These are phyloP conservation scores for Drosophila kuntzei DNA, from an alignment of 2,888 invertebrate species.

Conservation along the genomic window DNA sequence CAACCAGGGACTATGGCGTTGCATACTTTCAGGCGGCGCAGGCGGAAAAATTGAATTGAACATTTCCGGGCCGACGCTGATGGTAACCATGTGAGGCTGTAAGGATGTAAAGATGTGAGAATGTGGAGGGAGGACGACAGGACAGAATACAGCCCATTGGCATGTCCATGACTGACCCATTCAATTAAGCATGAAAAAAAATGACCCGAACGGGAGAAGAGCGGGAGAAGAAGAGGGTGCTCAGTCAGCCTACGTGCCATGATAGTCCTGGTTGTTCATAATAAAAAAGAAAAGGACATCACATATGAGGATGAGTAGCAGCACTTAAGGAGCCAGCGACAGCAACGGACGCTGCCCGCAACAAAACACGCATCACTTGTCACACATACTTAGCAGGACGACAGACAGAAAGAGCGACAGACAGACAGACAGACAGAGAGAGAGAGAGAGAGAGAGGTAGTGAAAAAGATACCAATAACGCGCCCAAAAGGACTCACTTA, in stretches of 20 bases:
- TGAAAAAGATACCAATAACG: constrained; percentile 39
- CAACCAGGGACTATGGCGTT: constrained; percentile 8
- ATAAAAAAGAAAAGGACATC: constrained; percentile 73
- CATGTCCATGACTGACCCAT: constrained; percentile 84
- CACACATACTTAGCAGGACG: constrained; percentile 76
- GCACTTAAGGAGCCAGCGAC: constrained; percentile 81
- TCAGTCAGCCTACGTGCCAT: constrained; percentile 52
- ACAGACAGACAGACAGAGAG: not conserved
- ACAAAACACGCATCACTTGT: constrained; percentile 85
- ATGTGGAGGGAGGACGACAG: constrained; percentile 12
- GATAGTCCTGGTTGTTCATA: constrained; percentile 48
- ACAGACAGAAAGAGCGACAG: not conserved
- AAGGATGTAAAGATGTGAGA: not conserved
- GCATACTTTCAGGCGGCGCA: constrained; percentile 24
- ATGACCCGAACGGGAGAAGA: constrained; percentile 37
- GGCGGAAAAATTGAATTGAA: constrained; percentile 74
- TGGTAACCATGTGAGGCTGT: constrained; percentile 60
- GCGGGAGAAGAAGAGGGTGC: not conserved
- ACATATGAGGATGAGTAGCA: constrained; percentile 51
- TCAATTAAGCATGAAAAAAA: constrained; percentile 85
- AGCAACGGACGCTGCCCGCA: constrained; percentile 70
- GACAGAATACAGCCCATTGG: constrained; percentile 63
- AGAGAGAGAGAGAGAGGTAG: not conserved
- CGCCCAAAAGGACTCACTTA: constrained; percentile 63
- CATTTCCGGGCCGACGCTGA: constrained; percentile 68